Conservation (phyloP, 2,888 invertebrate genomes). For the Labia minor region DNA sequence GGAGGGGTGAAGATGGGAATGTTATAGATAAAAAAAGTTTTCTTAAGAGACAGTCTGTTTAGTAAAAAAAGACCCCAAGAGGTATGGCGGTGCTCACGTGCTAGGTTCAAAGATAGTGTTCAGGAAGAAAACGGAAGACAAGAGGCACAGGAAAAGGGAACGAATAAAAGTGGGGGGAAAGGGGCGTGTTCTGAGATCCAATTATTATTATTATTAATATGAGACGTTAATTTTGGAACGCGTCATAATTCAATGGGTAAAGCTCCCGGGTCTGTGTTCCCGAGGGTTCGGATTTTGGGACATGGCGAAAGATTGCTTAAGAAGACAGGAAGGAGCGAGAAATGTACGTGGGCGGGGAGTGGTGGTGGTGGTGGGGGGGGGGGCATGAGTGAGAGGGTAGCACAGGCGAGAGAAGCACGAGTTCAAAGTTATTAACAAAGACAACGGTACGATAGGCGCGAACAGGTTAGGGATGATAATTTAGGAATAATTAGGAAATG, state of each 20-base stretch:
- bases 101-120: conserved; percentile 14
- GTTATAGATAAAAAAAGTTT: conserved; percentile 25
- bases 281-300: neutral
- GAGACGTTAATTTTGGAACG: conserved; percentile 22
- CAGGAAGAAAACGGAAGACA: neutral
- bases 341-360: too few relatives aligned
- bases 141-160: conserved; percentile 9
- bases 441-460: neutral
- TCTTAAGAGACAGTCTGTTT: conserved; percentile 21
- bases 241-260: conserved; percentile 22
- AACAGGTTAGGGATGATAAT: conserved; percentile 2
- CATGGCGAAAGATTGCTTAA: neutral
- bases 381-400: conserved; percentile 18
- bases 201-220: conserved; percentile 23
- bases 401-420: conserved; percentile 5
- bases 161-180: neutral
- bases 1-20: too few relatives aligned
- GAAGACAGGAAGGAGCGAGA: conserved; percentile 16
- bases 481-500: neutral
- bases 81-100: neutral
- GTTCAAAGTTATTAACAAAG: neutral
- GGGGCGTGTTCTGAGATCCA: conserved; percentile 13
- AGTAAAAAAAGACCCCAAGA: neutral
- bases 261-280: neutral
- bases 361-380: conserved; percentile 17